A percentile compares a stretch with the other conserved stretches of the same genome.
Conservation (phyloP, 2,797 vertebrate genomes). For the Mormyrus hasselquistii region DNA sequence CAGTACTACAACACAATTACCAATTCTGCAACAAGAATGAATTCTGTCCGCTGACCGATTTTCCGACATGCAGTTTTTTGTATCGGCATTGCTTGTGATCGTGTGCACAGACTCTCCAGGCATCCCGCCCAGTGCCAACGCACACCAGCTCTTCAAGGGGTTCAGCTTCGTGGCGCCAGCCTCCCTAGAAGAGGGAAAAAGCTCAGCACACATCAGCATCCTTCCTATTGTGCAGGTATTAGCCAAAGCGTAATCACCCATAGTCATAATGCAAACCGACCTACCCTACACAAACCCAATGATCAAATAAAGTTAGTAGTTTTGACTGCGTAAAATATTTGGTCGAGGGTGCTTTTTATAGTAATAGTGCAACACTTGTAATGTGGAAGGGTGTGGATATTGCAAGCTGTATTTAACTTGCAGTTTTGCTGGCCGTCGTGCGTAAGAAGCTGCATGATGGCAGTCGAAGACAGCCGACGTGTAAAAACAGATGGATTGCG, state of each 20-base stretch:
- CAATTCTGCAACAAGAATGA: neutral
- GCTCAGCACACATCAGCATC: slow-evolving; percentile 78
- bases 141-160: slow-evolving; percentile 97
- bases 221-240: slow-evolving; percentile 87
- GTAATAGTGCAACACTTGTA: neutral
- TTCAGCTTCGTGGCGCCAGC: slow-evolving; percentile 94
- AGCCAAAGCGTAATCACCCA: neutral
- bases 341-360: neutral
- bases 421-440: neutral
- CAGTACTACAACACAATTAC: neutral
- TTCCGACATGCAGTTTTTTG: neutral
- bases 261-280: neutral
- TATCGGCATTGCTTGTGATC: neutral
- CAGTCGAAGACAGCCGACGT: neutral
- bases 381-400: neutral
- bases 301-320: neutral
- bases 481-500: neutral
- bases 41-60: neutral
- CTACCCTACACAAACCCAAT: neutral
- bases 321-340: neutral
- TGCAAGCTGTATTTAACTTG: neutral
- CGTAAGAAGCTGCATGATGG: neutral
- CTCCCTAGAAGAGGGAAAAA: slow-evolving; percentile 84
- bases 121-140: slow-evolving; percentile 92
- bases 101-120: slow-evolving; percentile 82